A percentile compares a stretch with the other conserved stretches of the same genome.
These are phyloP conservation scores for Mionectes olivaceus DNA, from an alignment of 2,797 vertebrate species.

Conservation along the genomic window DNA sequence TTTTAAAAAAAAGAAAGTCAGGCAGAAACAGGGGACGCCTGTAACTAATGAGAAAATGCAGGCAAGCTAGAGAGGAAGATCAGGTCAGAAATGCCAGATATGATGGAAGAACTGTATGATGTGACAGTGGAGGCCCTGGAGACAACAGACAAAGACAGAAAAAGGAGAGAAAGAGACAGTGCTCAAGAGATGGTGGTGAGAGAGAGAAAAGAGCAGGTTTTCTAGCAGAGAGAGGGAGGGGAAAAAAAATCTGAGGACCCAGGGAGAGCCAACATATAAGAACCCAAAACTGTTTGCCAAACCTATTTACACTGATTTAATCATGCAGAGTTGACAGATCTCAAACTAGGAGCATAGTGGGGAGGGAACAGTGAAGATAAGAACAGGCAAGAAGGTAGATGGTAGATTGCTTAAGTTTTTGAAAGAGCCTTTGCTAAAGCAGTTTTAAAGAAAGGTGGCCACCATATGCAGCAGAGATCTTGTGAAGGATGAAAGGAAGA, in stretches of 20 bases:
- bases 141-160: constrained; percentile 64
- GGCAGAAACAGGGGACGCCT: constrained; percentile 53
- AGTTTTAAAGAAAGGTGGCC: constrained; percentile 70
- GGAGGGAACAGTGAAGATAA: constrained; percentile 53
- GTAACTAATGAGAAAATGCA: constrained; percentile 61
- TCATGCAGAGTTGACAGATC: constrained; percentile 65
- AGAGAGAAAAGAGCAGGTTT: constrained; percentile 63
- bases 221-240: not conserved
- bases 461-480: constrained; percentile 67
- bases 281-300: constrained; percentile 72
- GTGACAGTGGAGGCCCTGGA: constrained; percentile 68
- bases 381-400: constrained; percentile 57
- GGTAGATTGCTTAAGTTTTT: constrained; percentile 52
- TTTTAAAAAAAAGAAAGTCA: constrained; percentile 17
- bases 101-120: constrained; percentile 70
- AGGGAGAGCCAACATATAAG: constrained; percentile 46
- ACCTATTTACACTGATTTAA: constrained; percentile 71
- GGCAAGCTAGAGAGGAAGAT: constrained; percentile 57
- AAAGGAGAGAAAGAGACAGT: constrained; percentile 52
- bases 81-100: constrained; percentile 71
- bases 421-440: constrained; percentile 64
- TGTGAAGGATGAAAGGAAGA: constrained; percentile 68
- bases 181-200: constrained; percentile 45
- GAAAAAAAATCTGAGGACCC: constrained; percentile 5
- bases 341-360: constrained; percentile 56